These are phyloP conservation scores for Euschistus heros DNA, from an alignment of 1,140 invertebrate genomes.

Conservation along the genomic window DNA sequence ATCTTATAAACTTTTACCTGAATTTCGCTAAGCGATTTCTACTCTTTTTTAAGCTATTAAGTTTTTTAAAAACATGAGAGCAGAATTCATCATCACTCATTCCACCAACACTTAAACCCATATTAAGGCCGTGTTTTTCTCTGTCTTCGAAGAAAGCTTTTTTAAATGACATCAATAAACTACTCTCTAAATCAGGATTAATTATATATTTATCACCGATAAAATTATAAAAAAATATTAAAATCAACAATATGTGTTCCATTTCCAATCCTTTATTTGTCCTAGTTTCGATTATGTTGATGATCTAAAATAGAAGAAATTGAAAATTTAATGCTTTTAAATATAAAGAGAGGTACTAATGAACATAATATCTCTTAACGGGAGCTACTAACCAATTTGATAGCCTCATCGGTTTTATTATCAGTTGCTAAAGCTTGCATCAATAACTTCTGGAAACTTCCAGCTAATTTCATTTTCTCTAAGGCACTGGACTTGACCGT, in stretches of 20 bases:
- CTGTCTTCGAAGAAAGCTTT: background rate
- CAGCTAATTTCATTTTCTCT: conserved; percentile 18
- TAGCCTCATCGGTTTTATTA: conserved; percentile 20
- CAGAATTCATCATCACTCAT: conserved; percentile 9
- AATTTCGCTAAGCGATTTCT: conserved; percentile 22
- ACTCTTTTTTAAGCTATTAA: conserved; percentile 15
- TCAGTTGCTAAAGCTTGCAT: conserved; percentile 21
- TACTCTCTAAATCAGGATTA: conserved; percentile 6
- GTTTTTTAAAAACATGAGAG: conserved; percentile 22
- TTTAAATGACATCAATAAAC: background rate
- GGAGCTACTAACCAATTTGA: conserved; percentile 16
- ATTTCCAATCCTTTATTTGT: conserved; percentile 5
- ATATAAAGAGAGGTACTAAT: too few species aligned
- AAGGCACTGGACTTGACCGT: conserved; percentile 20
- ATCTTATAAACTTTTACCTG: conserved; percentile 2
- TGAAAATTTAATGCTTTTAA: too few species aligned
- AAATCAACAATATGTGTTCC: conserved; percentile 12
- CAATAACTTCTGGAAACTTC: conserved; percentile 25
- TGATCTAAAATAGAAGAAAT: background rate
- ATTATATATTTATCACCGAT: conserved; percentile 18
- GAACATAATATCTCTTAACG: too few species aligned
- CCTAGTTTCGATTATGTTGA: background rate
- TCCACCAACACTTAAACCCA: background rate
- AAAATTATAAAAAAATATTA: conserved; percentile 22
- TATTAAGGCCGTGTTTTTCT: background rate